Percentiles rank a stretch among this genome's conserved stretches.
Conservation (phyloP, 2,888 invertebrate genomes). For the Conchocele bisecta region DNA sequence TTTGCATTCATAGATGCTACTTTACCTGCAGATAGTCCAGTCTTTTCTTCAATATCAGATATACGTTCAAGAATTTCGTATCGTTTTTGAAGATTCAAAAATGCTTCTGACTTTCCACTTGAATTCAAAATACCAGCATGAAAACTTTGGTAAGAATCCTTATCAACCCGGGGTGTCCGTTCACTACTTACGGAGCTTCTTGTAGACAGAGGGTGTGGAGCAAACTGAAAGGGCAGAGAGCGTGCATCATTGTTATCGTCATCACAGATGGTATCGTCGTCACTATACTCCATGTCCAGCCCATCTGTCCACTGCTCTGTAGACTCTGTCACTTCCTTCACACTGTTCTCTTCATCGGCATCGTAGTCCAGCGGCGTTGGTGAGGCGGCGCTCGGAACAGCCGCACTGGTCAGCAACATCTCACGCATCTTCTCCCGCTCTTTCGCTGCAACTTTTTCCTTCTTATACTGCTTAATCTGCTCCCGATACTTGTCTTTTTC, state of each 20-base stretch:
- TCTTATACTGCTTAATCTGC: constrained; percentile 45
- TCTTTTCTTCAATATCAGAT: constrained; percentile 85
- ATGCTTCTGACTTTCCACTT: constrained; percentile 89
- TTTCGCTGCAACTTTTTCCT: constrained; percentile 35
- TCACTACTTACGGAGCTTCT: constrained; percentile 75
- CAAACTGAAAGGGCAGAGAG: constrained; percentile 12
- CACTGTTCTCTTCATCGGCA: constrained; percentile 54
- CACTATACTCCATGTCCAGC: neutral
- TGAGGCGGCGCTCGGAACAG: constrained; percentile 62
- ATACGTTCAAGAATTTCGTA: constrained; percentile 93
- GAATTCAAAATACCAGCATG: constrained; percentile 85
- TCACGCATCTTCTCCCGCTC: constrained; percentile 53
- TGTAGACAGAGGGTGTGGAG: constrained; percentile 44
- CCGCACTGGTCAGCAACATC: constrained; percentile 46
- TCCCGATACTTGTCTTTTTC: constrained; percentile 26
- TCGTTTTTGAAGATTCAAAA: constrained; percentile 92
- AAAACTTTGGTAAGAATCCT: constrained; percentile 79
- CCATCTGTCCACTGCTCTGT: constrained; percentile 18
- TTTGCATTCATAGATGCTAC: constrained; percentile 18
- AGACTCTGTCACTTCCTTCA: constrained; percentile 23
- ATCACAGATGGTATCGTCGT: constrained; percentile 28
- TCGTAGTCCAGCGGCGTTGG: constrained; percentile 59
- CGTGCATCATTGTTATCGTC: constrained; percentile 12
- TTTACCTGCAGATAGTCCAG: constrained; percentile 1
- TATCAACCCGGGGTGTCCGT: constrained; percentile 74